These are phyloP conservation scores for Notodonta ziczac DNA, from an alignment of 2,888 invertebrate species.

Conservation along the genomic window DNA sequence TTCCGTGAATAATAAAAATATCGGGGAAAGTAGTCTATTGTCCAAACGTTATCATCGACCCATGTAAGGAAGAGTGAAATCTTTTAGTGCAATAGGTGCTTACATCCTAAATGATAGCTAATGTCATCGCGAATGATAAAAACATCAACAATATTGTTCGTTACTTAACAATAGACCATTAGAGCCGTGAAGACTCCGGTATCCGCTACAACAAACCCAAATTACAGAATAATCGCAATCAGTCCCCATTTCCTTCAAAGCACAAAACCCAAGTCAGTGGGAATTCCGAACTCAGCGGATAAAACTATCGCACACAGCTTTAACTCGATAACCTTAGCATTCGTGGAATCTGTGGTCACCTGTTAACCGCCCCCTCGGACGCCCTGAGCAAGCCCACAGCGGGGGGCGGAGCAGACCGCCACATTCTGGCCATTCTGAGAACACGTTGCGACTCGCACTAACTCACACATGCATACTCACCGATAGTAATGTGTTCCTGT, in stretches of 20 bases:
- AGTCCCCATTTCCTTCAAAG: slow-evolving; percentile 47
- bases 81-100: background rate
- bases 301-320: slow-evolving; percentile 43
- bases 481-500: slow-evolving; percentile 32
- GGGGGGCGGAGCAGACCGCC: slow-evolving; percentile 45
- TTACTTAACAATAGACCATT: background rate
- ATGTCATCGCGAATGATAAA: background rate
- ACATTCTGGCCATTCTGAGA: slow-evolving; percentile 34
- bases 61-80: background rate
- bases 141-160: background rate
- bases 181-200: background rate
- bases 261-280: slow-evolving; percentile 58
- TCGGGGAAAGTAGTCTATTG: background rate
- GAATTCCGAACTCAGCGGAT: slow-evolving; percentile 53
- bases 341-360: slow-evolving; percentile 25
- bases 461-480: slow-evolving; percentile 50
- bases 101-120: too few species aligned
- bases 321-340: slow-evolving; percentile 34
- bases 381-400: slow-evolving; percentile 16
- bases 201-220: slow-evolving; percentile 1
- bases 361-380: slow-evolving; percentile 40
- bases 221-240: slow-evolving; percentile 1
- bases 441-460: slow-evolving; percentile 61
- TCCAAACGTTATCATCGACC: background rate
- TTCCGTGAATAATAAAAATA: background rate